phyloP scores from a whole-genome alignment of 2,113 vertebrate genomes.

The Leptocoma aspasia region DNA sequence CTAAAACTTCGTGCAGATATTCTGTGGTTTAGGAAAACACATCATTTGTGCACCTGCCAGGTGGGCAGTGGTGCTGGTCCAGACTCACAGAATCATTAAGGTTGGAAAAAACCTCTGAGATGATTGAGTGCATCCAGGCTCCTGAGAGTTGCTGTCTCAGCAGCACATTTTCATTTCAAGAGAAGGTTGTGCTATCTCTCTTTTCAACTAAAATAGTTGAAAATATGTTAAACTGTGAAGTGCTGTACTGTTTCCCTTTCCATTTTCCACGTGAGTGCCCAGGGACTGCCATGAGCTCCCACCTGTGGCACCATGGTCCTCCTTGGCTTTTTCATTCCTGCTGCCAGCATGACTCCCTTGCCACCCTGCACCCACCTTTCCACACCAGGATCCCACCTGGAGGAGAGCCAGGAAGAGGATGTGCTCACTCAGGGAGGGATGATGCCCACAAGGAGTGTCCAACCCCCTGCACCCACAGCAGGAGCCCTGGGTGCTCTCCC shows the following conservation, averaged over 20 bases:
- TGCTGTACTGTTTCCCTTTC: not conserved
- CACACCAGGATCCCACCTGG: not conserved
- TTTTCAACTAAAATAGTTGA: not conserved
- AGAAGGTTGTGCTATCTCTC: not conserved
- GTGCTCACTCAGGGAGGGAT: not conserved
- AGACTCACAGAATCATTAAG: not conserved
- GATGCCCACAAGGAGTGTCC: not conserved
- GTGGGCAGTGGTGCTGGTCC: not conserved
- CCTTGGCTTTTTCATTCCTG: not conserved
- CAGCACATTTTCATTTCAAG: not conserved
- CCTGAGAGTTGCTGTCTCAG: not conserved
- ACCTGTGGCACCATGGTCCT: accelerated
- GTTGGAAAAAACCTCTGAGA: not conserved
- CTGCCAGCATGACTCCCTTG: accelerated
- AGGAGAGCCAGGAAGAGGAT: not conserved
- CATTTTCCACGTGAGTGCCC: not conserved
- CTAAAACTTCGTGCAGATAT: not conserved
- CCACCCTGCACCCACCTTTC: not conserved
- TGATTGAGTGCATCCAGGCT: not conserved
- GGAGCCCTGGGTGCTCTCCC: not conserved
- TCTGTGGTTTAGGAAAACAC: not conserved
- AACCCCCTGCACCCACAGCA: not conserved
- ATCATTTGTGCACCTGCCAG: not conserved
- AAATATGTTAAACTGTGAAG: not conserved
- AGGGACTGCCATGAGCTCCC: not conserved